phyloP scores from a whole-genome alignment of 2,888 invertebrate species.

The Amiota mariae region DNA sequence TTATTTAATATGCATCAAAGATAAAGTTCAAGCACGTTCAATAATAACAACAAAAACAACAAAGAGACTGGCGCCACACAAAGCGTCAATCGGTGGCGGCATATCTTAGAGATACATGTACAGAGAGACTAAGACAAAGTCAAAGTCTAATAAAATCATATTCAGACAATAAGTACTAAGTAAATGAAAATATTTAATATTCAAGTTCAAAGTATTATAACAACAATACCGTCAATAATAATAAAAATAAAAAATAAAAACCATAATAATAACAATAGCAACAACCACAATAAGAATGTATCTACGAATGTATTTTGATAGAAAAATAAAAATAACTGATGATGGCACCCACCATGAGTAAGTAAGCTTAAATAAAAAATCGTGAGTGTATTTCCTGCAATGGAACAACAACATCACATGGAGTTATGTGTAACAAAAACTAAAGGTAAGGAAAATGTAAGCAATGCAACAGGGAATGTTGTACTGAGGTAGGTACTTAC shows the following conservation, averaged over 20 bases:
- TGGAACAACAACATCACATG: no score
- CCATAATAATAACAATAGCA: background rate
- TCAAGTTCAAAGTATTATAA: constrained; percentile 28
- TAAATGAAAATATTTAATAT: constrained; percentile 16
- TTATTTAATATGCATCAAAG: no score
- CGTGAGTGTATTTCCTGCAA: constrained; percentile 24
- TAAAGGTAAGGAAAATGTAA: no score
- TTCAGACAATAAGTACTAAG: background rate
- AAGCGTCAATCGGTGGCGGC: background rate
- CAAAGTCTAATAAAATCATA: constrained; percentile 22
- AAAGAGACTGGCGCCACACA: constrained; percentile 13
- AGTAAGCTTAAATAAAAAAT: background rate
- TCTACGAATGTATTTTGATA: background rate
- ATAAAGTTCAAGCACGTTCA: no score
- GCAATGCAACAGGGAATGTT: no score
- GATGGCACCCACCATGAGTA: background rate
- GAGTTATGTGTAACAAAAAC: no score
- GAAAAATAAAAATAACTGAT: constrained; percentile 14
- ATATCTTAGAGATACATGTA: no score
- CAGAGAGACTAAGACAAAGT: background rate
- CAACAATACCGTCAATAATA: background rate
- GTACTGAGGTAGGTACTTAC: no score
- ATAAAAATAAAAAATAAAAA: background rate
- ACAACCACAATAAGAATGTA: constrained; percentile 13
- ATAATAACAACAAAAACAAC: constrained; percentile 7